A percentile compares a stretch with the other conserved stretches of the same genome.
Evolutionary conservation across 2,113 vertebrate species (phyloP).

Genomic region (Atlantisia rogersi): DNA sequence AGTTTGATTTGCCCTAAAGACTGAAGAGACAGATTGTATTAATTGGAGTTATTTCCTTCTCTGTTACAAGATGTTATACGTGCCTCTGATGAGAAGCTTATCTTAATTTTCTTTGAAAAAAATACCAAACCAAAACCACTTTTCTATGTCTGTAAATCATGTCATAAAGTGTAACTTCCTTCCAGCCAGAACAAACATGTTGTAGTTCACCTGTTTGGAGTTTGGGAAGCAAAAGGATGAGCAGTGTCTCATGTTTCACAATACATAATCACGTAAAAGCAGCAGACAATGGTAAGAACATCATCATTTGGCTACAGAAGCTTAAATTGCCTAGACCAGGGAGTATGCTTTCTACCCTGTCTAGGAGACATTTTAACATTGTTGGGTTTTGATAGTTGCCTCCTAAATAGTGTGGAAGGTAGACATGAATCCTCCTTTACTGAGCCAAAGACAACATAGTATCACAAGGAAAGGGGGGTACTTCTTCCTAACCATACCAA

Average conservation of each 20-base stretch:
- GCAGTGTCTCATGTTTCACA: slow-evolving; percentile 23
- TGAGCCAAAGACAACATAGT: background rate
- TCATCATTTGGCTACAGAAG: background rate
- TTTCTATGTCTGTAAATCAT: background rate
- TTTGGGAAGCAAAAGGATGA: slow-evolving; percentile 12
- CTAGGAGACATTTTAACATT: background rate
- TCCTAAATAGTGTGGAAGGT: background rate
- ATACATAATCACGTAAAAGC: background rate
- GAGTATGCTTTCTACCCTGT: background rate
- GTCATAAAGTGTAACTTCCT: background rate
- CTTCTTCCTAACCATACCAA: background rate
- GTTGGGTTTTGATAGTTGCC: background rate
- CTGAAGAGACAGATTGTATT: background rate
- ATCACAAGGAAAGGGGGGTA: background rate
- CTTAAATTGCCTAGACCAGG: background rate
- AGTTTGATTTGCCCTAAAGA: background rate
- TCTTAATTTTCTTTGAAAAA: background rate
- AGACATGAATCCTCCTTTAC: background rate
- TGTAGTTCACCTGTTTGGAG: background rate
- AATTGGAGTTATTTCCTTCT: background rate
- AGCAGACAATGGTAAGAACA: slow-evolving; percentile 7
- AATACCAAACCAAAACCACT: background rate
- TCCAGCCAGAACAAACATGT: background rate
- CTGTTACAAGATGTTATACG: background rate
- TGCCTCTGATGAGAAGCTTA: background rate